These are phyloP conservation scores for Lacanobia oleracea DNA, from an alignment of 2,888 invertebrate species.

Conservation along the genomic window DNA sequence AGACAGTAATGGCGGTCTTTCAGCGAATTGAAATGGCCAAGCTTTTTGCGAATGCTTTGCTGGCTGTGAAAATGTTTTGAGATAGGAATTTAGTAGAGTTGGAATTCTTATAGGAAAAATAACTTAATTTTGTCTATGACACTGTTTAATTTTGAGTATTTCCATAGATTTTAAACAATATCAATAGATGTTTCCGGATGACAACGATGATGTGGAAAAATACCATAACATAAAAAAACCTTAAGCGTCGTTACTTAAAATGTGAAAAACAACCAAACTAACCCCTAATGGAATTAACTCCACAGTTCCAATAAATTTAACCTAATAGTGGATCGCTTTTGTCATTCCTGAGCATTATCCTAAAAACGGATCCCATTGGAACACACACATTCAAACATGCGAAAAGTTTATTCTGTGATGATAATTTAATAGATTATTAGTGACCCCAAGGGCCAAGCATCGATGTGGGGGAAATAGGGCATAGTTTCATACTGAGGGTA, in stretches of 20 bases:
- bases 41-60: slow-evolving; percentile 34
- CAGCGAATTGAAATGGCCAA: slow-evolving; percentile 26
- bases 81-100: slow-evolving; percentile 20
- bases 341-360: slow-evolving; percentile 44
- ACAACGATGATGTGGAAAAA: neutral
- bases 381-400: slow-evolving; percentile 14
- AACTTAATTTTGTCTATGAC: neutral
- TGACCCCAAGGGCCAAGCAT: slow-evolving; percentile 29
- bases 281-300: slow-evolving; percentile 38
- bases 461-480: slow-evolving; percentile 19
- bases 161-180: neutral
- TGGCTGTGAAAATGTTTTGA: slow-evolving; percentile 23
- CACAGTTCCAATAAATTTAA: slow-evolving; percentile 39
- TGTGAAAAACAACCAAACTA: slow-evolving; percentile 12
- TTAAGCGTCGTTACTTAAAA: neutral
- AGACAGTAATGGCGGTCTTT: slow-evolving; percentile 43
- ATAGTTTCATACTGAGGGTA: slow-evolving; percentile 2
- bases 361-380: slow-evolving; percentile 23
- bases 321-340: slow-evolving; percentile 43
- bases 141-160: neutral
- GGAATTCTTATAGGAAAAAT: neutral
- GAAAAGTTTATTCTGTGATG: slow-evolving; percentile 25
- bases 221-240: neutral
- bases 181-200: neutral
- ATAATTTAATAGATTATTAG: slow-evolving; percentile 59